Percentiles rank a stretch among this genome's conserved stretches.
Conservation (phyloP, 1,140 invertebrate species). For the Drosophila rhopaloa region DNA sequence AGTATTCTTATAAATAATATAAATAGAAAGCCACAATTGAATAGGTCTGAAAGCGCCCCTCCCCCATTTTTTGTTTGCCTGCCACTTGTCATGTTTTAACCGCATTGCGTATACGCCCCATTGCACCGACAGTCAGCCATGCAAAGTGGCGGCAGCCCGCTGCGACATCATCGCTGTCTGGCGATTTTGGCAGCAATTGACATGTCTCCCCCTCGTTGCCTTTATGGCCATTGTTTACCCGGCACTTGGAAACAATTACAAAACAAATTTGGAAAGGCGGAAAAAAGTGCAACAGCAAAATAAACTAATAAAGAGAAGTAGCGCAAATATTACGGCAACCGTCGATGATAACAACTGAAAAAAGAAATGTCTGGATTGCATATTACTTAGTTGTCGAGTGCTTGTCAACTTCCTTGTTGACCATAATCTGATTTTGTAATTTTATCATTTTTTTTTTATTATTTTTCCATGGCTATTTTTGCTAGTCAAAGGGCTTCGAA, state of each 20-base stretch:
- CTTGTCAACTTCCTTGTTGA: constrained; percentile 33
- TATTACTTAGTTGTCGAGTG: constrained; percentile 44
- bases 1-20: neutral
- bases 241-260: constrained; percentile 55
- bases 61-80: neutral
- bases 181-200: constrained; percentile 39
- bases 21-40: neutral
- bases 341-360: constrained; percentile 23
- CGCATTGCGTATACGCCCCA: constrained; percentile 39
- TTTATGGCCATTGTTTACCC: constrained; percentile 7
- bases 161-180: constrained; percentile 20
- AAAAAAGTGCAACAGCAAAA: constrained; percentile 19
- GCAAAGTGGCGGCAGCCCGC: constrained; percentile 3
- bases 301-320: constrained; percentile 16
- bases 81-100: neutral
- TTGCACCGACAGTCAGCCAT: constrained; percentile 25
- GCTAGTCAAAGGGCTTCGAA: neutral
- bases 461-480: neutral
- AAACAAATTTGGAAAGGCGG: constrained; percentile 35
- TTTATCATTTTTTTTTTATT: neutral
- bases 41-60: neutral
- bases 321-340: constrained; percentile 40
- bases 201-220: constrained; percentile 1
- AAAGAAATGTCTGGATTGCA: constrained; percentile 40
- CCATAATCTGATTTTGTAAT: constrained; percentile 7